Evolutionary conservation across 2,113 vertebrate genomes (phyloP).

Genomic region (Tursiops truncatus): DNA sequence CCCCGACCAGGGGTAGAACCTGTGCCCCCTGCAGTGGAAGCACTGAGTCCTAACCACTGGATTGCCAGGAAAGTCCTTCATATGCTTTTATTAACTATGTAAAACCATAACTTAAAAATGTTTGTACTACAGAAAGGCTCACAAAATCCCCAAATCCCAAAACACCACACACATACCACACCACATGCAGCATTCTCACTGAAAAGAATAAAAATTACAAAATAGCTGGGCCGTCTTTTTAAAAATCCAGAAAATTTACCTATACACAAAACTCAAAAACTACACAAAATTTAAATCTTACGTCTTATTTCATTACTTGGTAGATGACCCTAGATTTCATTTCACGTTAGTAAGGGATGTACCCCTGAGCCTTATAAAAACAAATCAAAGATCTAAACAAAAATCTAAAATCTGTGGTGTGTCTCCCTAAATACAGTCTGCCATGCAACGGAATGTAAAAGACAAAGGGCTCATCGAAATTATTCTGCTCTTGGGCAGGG

Average conservation of each 20-base stretch:
- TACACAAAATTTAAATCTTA: not conserved
- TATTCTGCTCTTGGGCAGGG: not conserved
- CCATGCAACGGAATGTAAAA: not conserved
- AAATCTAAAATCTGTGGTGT: not conserved
- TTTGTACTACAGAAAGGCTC: not conserved
- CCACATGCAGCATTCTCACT: not conserved
- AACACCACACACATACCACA: not conserved
- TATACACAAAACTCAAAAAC: not conserved
- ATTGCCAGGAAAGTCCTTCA: not conserved
- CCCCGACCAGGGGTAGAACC: no score
- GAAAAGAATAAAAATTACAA: not conserved
- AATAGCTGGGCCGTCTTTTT: not conserved
- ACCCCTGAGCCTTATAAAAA: not conserved
- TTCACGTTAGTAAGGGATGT: not conserved
- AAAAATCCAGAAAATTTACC: not conserved
- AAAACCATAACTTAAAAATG: not conserved
- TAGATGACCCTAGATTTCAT: not conserved
- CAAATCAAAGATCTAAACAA: not conserved
- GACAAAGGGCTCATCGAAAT: not conserved
- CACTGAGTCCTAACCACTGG: no score
- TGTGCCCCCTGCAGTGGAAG: no score
- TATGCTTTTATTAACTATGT: not conserved
- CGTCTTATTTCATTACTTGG: not conserved
- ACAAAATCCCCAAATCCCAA: not conserved
- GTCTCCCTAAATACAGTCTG: not conserved